phyloP scores from a whole-genome alignment of 2,888 invertebrate genomes.

The Aricia artaxerxes region DNA sequence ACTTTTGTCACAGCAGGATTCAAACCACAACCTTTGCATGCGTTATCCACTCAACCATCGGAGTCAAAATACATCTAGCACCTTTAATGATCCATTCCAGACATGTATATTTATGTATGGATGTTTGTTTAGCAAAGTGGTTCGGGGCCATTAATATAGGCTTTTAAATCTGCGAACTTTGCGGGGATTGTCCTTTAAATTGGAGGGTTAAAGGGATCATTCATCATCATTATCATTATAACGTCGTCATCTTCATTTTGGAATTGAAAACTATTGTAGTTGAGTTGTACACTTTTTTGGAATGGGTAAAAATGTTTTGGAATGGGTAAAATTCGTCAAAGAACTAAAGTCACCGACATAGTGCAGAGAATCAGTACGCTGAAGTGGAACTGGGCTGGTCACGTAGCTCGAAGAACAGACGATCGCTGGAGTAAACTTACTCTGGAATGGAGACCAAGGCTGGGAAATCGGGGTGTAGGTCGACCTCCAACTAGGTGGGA shows the following conservation, averaged over 20 bases:
- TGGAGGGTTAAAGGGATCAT: not conserved
- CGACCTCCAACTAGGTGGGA: too few relatives aligned
- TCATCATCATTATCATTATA: not conserved
- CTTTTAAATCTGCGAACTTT: slow-evolving; percentile 6
- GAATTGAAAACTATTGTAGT: not conserved
- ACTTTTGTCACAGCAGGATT: too few relatives aligned
- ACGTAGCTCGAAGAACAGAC: too few relatives aligned
- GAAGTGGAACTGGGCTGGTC: too few relatives aligned
- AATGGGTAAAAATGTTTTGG: too few relatives aligned
- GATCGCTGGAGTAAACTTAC: too few relatives aligned
- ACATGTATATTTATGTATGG: not conserved
- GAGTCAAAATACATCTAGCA: not conserved
- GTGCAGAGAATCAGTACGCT: too few relatives aligned
- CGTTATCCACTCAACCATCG: not conserved
- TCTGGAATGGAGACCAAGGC: too few relatives aligned
- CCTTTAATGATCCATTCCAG: not conserved
- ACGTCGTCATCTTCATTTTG: not conserved
- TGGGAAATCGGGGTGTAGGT: too few relatives aligned
- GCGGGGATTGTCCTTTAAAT: not conserved
- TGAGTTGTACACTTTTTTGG: not conserved
- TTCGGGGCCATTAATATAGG: slow-evolving; percentile 2
- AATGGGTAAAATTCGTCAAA: too few relatives aligned
- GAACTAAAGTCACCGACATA: too few relatives aligned
- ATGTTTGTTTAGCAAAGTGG: slow-evolving; percentile 14
- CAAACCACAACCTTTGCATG: too few relatives aligned